A percentile compares a stretch with the other conserved stretches of the same genome.
Evolutionary conservation across 2,888 invertebrate species (phyloP).

Genomic region (Hypselothyrea guttata): DNA sequence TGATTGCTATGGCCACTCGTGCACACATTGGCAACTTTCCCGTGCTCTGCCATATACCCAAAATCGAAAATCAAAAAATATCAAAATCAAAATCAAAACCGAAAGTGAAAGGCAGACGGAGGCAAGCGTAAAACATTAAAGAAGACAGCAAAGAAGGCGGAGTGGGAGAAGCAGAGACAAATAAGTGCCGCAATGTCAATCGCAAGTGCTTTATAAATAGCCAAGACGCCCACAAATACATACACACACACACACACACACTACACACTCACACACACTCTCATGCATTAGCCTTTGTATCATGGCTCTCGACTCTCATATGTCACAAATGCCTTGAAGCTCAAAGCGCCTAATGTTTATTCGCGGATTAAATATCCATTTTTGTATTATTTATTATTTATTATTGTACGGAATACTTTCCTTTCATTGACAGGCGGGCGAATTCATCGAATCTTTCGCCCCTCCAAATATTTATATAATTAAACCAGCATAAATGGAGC

Average conservation of each 20-base stretch:
- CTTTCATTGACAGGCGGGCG: too few species aligned
- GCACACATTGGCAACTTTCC: constrained; percentile 36
- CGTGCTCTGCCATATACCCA: constrained; percentile 7
- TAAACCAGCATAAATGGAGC: too few species aligned
- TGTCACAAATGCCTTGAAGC: constrained; percentile 28
- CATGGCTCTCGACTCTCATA: constrained; percentile 12
- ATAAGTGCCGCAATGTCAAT: constrained; percentile 51
- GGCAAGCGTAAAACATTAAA: constrained; percentile 1
- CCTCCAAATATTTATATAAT: too few species aligned
- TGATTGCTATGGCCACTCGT: constrained; percentile 18
- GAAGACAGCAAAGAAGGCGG: constrained; percentile 6
- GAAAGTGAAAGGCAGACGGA: constrained; percentile 48
- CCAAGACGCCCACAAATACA: constrained; percentile 28
- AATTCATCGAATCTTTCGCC: too few species aligned
- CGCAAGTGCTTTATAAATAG: constrained; percentile 54
- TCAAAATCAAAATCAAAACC: constrained; percentile 26
- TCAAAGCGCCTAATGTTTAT: constrained; percentile 9
- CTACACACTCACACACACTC: background rate
- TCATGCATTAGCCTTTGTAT: constrained; percentile 1
- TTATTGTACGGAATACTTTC: too few species aligned
- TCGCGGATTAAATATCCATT: background rate
- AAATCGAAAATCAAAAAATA: constrained; percentile 14
- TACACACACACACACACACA: background rate
- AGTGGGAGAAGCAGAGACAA: constrained; percentile 2
- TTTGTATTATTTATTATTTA: too few species aligned